Evolutionary conservation across 2,888 invertebrate genomes (phyloP), one percentile per base, ranked within the genome.

Genomic region (Hedychridium roseum): DNA sequence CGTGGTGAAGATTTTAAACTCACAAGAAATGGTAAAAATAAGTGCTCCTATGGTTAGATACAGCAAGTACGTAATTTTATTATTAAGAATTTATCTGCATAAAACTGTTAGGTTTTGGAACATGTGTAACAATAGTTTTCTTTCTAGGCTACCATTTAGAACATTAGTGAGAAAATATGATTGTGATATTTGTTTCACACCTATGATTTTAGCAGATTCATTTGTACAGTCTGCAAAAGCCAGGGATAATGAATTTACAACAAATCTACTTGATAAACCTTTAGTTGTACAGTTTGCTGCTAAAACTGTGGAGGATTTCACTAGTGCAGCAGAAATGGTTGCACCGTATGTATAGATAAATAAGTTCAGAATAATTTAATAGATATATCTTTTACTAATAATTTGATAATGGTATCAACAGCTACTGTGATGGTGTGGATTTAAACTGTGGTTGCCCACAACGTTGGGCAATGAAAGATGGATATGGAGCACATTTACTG

Each of bases 401-500:
- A 38, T 31, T 43, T 59, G 64, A 48, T 64, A 68, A 3, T 65
- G n/a, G n/a, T 17, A 14, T 48, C 39, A 11, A 34, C 41, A 89
- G 89, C 9, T 91, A 89, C 81, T 87, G 90, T 43, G 90, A 92
- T 82, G 98, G 98, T 3, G 90, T 97, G 1, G 98, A 98, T 81
- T 81, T 98, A 23, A 98, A 98, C 76, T 98, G 98, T 82, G 98
- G 98, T 0, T 98, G 98, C 68, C 98, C 98, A 1, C 98, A 98
- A 79, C 83, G 88, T 59, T 97, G 97, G 97, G 97, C 97, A 0
- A 89, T 92, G 79, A 86, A 90, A 60, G 91, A 93, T 73, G 94
- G 94, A 2, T 90, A 92, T 73, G 97, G 97, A 0, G 92, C 92
- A 69, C 87, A 89, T 49, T 79, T 97, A 57, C 79, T 97, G 14